Evolutionary conservation across 2,113 vertebrate species (phyloP).

Genomic region (Tamias sibiricus): DNA sequence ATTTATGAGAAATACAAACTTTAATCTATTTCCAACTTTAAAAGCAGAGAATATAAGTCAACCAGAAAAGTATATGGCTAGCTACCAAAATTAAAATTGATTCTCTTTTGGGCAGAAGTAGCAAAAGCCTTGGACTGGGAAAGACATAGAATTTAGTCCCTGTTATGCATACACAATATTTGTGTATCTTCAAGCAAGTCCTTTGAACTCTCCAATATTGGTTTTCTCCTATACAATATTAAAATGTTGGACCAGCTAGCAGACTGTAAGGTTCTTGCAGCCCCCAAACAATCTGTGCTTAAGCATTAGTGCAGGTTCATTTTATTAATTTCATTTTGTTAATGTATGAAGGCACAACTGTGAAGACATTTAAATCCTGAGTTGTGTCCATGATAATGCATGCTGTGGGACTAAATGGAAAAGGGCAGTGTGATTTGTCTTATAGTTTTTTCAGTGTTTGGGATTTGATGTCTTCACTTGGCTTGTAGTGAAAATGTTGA

Average conservation of each 20-base stretch:
- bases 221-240: background rate
- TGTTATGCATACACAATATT: background rate
- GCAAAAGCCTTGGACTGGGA: background rate
- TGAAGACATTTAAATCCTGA: conserved; percentile 31
- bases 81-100: conserved; percentile 73
- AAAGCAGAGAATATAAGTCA: conserved; percentile 73
- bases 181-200: background rate
- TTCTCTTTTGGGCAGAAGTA: conserved; percentile 62
- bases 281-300: background rate
- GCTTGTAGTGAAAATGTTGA: conserved; percentile 78
- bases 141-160: conserved; percentile 10
- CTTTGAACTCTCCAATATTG: background rate
- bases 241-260: background rate
- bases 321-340: background rate
- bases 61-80: conserved; percentile 78
- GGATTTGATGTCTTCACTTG: conserved; percentile 78
- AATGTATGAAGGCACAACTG: conserved; percentile 2
- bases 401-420: conserved; percentile 1
- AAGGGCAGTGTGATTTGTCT: conserved; percentile 61
- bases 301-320: background rate
- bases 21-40: conserved; percentile 78
- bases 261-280: background rate
- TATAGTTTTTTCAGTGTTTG: conserved; percentile 72
- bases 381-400: background rate
- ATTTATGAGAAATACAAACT: conserved; percentile 77